Evolutionary conservation across 2,797 vertebrate species (phyloP).

Genomic region (Melopsittacus undulatus): DNA sequence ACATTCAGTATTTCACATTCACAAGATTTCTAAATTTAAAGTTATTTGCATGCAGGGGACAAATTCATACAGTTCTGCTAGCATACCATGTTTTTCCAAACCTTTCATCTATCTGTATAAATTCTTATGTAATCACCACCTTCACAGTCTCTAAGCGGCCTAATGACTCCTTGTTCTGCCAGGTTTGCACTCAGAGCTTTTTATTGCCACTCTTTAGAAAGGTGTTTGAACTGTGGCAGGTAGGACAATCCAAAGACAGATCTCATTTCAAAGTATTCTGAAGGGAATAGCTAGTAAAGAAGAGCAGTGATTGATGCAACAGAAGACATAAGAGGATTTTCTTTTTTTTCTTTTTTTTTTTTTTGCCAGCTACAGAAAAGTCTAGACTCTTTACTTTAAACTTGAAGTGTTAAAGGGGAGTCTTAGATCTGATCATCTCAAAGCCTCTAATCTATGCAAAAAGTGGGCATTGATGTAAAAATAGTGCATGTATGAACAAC

Average conservation of each 20-base stretch:
- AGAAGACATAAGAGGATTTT: conserved; percentile 62
- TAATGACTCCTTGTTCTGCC: conserved; percentile 78
- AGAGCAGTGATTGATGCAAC: conserved; percentile 62
- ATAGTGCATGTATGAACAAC: conserved; percentile 53
- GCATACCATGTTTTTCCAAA: conserved; percentile 65
- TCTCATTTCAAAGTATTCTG: conserved; percentile 77
- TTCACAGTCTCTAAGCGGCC: conserved; percentile 31
- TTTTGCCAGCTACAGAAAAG: conserved; percentile 56
- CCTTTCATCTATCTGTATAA: conserved; percentile 62
- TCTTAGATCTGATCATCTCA: conserved; percentile 62
- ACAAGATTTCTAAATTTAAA: conserved; percentile 64
- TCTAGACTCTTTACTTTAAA: conserved; percentile 68
- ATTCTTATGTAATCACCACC: conserved; percentile 46
- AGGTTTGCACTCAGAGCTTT: conserved; percentile 77
- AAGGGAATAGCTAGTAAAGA: conserved; percentile 73
- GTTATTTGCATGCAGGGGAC: conserved; percentile 63
- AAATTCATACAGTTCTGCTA: conserved; percentile 59
- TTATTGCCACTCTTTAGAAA: conserved; percentile 80
- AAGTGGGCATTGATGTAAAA: conserved; percentile 67
- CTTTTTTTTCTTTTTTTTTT: conserved; percentile 4
- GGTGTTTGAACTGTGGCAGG: conserved; percentile 79
- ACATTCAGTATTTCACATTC: neutral
- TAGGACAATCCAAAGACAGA: conserved; percentile 76
- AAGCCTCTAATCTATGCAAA: conserved; percentile 60
- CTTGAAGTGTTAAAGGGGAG: conserved; percentile 63